A percentile compares a stretch with the other conserved stretches of the same genome.
phyloP scores from a whole-genome alignment of 1,140 invertebrate genomes.

The Choristoneura fumiferana region DNA sequence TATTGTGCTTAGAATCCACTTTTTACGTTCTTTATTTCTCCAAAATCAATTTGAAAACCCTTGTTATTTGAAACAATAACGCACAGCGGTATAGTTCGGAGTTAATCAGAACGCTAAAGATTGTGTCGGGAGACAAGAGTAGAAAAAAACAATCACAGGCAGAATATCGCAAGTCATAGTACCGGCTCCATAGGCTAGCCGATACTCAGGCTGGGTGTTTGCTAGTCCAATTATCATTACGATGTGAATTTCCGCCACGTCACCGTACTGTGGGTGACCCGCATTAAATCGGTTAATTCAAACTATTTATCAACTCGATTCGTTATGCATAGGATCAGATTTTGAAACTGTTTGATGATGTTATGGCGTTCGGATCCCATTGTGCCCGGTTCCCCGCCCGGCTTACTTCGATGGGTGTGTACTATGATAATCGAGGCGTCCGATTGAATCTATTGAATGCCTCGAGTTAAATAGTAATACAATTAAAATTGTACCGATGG shows the following conservation, averaged over 20 bases:
- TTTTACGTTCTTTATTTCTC: constrained; percentile 21
- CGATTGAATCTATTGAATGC: constrained; percentile 65
- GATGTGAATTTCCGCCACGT: constrained; percentile 61
- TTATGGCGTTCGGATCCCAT: constrained; percentile 64
- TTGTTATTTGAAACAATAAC: constrained; percentile 59
- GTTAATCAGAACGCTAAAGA: constrained; percentile 77
- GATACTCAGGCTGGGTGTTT: constrained; percentile 58
- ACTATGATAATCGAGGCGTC: constrained; percentile 63
- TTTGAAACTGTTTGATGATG: constrained; percentile 77
- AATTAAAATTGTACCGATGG: constrained; percentile 17
- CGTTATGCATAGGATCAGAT: constrained; percentile 77
- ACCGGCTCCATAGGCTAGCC: constrained; percentile 51
- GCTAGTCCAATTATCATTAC: constrained; percentile 78
- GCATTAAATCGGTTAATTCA: constrained; percentile 78
- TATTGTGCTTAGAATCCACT: constrained; percentile 10
- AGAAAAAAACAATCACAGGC: constrained; percentile 70
- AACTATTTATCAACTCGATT: constrained; percentile 77
- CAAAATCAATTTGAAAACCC: constrained; percentile 14
- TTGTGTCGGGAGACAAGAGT: constrained; percentile 74
- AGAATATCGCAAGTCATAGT: constrained; percentile 75
- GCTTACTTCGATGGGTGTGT: constrained; percentile 72
- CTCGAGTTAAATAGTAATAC: constrained; percentile 35
- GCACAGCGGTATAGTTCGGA: constrained; percentile 71
- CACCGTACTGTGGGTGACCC: constrained; percentile 73
- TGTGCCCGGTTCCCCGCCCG: constrained; percentile 44